A percentile compares a stretch with the other conserved stretches of the same genome.
These are phyloP conservation scores for Sakesphorus luctuosus DNA, from an alignment of 2,113 vertebrate species.

Conservation along the genomic window DNA sequence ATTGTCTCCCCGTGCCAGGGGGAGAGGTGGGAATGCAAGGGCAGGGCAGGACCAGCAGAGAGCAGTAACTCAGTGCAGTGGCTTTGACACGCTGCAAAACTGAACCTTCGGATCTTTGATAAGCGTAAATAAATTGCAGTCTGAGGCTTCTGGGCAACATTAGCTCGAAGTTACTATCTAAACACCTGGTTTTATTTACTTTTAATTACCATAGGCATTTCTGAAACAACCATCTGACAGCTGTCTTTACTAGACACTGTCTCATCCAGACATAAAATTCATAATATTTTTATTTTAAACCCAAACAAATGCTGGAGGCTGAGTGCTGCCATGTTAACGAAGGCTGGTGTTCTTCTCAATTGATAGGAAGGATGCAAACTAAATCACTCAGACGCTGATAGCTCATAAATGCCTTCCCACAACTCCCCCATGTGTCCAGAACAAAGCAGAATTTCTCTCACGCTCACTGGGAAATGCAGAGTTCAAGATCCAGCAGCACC, in stretches of 20 bases:
- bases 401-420: slow-evolving; percentile 50
- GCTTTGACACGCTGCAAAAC: not conserved
- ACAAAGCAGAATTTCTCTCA: not conserved
- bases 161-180: not conserved
- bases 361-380: not conserved
- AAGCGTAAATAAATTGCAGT: not conserved
- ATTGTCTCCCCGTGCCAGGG: not conserved
- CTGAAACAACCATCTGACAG: not conserved
- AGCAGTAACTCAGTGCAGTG: not conserved
- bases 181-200: not conserved
- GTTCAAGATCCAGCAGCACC: not conserved
- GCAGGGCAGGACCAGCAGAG: not conserved
- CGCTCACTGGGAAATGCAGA: not conserved
- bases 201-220: not conserved
- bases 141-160: not conserved
- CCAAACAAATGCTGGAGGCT: not conserved
- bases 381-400: not conserved
- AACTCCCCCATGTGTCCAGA: slow-evolving; percentile 64
- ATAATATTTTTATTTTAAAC: not conserved
- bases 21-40: not conserved
- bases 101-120: not conserved
- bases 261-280: not conserved
- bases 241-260: not conserved
- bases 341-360: not conserved
- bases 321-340: not conserved